Evolutionary conservation across 1,140 invertebrate species (phyloP), one percentile per base, ranked within the genome.

Genomic region (Magallana gigas): DNA sequence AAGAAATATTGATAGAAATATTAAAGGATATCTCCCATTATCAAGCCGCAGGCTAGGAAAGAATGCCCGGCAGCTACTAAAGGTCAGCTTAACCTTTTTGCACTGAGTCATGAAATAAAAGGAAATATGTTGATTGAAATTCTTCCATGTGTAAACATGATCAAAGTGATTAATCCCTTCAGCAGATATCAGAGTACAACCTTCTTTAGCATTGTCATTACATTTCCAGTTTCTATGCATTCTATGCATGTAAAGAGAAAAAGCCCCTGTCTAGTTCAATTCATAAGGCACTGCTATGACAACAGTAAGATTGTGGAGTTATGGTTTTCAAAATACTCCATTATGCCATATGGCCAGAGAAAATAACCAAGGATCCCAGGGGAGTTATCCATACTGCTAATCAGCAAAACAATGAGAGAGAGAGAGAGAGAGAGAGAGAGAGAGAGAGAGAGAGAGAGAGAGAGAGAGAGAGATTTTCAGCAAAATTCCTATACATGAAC

Each of bases 61-160:
- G 68, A 76, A 76, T 76, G 68, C 23, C 11, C 36, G 36, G 36
- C 36, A 48, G 36, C 36, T 48, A 48, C 11, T 76, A 12, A 29
- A 29, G 68, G 68, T 76, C 68, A 76, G 23, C 68, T 76, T 76
- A 29, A 76, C 68, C 68, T 76, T 76, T 76, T 36, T 76, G 68
- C 18, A 76, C 68, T 76, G 68, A 76, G 68, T 76, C 29, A 76
- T 76, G 68, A 12, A 76, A 76, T 29, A 76, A 29, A 29, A 29
- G 12, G 60, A 48, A 36, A 29, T 29, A 76, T 76, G 68, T 76
- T 76, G 68, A 76, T 76, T 76, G 68, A 76, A 76, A 76, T 76
- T 12, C 68, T 76, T 76, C 68, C 68, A 76, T 76, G 68, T 48
- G 68, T 76, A 76, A 76, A 76, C 68, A 76, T 76, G 29, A 76